Evolutionary conservation across 2,888 invertebrate species (phyloP), one percentile per base, ranked within the genome.

Genomic region (Euzetes globulus): DNA sequence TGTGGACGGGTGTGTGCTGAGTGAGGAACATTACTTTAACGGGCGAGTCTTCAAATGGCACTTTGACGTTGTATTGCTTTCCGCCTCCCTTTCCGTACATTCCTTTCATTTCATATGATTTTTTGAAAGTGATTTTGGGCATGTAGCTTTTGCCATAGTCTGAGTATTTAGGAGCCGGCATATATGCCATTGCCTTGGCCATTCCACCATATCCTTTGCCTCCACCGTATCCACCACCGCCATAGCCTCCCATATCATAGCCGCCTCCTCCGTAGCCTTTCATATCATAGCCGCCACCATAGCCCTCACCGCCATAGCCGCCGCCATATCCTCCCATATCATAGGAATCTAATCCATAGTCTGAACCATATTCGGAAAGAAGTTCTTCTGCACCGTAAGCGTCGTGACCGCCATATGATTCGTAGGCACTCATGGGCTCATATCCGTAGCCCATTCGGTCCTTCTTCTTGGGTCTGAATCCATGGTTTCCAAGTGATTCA

Each of bases 1-100:
- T 33, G 17, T 27, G 27, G 25, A 63, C 63, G n/a, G 29, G 29
- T 17, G 29, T 63, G 27, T 27, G 15, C 17, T 33, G 13, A 6
- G 63, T 29, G 63, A 29, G 27, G 63, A 63, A 63, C 63, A 63
- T 29, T 29, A 63, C 33, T 63, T 63, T 63, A 29, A 63, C 63
- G 29, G 63, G 63, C 4, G 33, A 63, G 27, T 63, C 63, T 1
- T 5, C n/a, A 6, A 4, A 9, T 5, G 63, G 29, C 29, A 63
- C 63, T 63, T 63, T 33, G 4, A 63, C n/a, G 17, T 29, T 25
- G 19, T 55, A 55, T 55, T 55, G 55, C n/a, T 55, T 55, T 55
- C 55, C 55, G 22, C n/a, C 9, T 22, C 55, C 22, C 55, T 55
- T 55, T 55, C 55, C 55, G 19, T 55, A 55, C 25, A 55, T 22